These are phyloP conservation scores for Hololepta plana DNA, from an alignment of 2,888 invertebrate species.

Conservation along the genomic window DNA sequence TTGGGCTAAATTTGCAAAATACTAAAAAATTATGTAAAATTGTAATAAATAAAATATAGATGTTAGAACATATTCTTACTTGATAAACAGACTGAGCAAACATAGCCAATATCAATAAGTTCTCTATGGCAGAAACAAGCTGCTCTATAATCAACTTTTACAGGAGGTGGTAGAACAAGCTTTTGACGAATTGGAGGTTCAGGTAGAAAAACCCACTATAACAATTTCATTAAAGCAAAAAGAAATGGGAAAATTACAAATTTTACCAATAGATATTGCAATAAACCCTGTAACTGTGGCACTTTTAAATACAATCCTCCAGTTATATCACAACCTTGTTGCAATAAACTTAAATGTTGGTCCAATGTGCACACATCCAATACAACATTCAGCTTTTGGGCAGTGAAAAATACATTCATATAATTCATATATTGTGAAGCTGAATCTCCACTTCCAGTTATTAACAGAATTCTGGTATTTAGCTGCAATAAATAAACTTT, in stretches of 20 bases:
- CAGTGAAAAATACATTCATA: constrained; percentile 97
- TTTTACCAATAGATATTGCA: constrained; percentile 74
- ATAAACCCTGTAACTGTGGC: constrained; percentile 66
- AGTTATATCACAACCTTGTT: constrained; percentile 94
- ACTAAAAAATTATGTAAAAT: constrained; percentile 41
- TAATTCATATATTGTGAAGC: constrained; percentile 95
- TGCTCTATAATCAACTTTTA: constrained; percentile 88
- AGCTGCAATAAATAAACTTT: too few relatives aligned
- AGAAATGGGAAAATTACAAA: too few relatives aligned
- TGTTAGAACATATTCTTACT: constrained; percentile 40
- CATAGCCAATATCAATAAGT: constrained; percentile 88
- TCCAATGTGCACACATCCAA: constrained; percentile 88
- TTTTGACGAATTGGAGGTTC: constrained; percentile 63
- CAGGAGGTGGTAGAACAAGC: constrained; percentile 73
- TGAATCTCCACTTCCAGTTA: constrained; percentile 81
- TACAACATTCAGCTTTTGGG: constrained; percentile 67
- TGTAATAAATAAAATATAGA: constrained; percentile 1
- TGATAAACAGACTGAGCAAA: constrained; percentile 93
- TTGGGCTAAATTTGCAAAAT: constrained; percentile 93
- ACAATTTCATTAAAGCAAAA: constrained; percentile 2
- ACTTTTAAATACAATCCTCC: constrained; percentile 82
- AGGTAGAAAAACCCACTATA: constrained; percentile 84
- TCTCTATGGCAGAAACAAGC: constrained; percentile 96
- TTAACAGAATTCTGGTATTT: constrained; percentile 61
- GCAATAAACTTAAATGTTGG: constrained; percentile 75